phyloP scores from a whole-genome alignment of 1,140 invertebrate genomes.

The Sarcophaga bullata region DNA sequence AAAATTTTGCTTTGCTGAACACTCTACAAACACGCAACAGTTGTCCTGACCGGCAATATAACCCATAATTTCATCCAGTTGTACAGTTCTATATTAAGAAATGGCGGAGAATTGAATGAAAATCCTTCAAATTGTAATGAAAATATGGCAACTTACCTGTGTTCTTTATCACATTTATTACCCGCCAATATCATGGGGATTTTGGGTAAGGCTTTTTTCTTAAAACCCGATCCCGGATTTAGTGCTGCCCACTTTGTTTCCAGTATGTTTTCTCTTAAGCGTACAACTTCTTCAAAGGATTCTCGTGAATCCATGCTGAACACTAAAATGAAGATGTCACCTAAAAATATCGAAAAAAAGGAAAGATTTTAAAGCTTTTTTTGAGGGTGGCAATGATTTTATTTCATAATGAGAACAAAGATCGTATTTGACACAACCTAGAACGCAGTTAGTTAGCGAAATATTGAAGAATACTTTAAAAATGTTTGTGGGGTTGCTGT shows the following conservation, averaged over 20 bases:
- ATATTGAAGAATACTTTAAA: too few species aligned
- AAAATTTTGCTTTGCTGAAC: slow-evolving; percentile 81
- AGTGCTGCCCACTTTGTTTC: slow-evolving; percentile 80
- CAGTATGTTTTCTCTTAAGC: slow-evolving; percentile 82
- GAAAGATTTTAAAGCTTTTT: background rate
- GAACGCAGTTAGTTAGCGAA: too few species aligned
- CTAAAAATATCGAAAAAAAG: slow-evolving; percentile 67
- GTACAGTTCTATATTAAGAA: slow-evolving; percentile 70
- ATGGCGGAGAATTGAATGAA: background rate
- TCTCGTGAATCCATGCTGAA: slow-evolving; percentile 87
- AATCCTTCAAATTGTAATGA: background rate
- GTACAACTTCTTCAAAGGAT: slow-evolving; percentile 84
- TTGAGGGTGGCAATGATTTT: too few species aligned
- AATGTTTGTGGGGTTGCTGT: too few species aligned
- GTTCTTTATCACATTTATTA: slow-evolving; percentile 83
- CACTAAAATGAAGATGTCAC: slow-evolving; percentile 85
- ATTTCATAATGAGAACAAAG: too few species aligned
- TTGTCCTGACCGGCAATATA: slow-evolving; percentile 78
- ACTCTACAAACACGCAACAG: slow-evolving; percentile 81
- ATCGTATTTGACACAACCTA: too few species aligned
- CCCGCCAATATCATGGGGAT: slow-evolving; percentile 86
- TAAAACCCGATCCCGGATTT: slow-evolving; percentile 70
- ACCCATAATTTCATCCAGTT: slow-evolving; percentile 75
- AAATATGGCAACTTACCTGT: slow-evolving; percentile 68
- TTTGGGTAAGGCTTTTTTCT: slow-evolving; percentile 72